These are phyloP conservation scores for Sphaeridia pumilis DNA, from an alignment of 2,888 invertebrate genomes.

Conservation along the genomic window DNA sequence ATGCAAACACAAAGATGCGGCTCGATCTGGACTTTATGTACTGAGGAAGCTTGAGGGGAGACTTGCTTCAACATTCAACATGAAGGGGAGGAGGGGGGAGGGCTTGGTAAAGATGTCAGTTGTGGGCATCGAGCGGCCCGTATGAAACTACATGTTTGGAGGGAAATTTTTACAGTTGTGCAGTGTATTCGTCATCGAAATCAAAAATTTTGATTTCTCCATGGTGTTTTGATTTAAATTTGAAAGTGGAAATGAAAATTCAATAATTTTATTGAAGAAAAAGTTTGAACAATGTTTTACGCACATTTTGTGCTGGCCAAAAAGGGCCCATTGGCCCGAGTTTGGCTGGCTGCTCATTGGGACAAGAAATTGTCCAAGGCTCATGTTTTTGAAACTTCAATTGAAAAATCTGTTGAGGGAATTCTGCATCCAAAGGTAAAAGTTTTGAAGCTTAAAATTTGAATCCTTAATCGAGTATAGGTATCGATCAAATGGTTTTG, in stretches of 20 bases:
- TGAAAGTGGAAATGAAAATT: conserved; percentile 6
- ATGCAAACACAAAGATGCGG: no score
- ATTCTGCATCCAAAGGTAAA: conserved; percentile 94
- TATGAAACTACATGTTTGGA: conserved; percentile 11
- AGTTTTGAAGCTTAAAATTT: no score
- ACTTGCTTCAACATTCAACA: no score
- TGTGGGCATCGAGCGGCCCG: no score
- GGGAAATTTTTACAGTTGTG: conserved; percentile 20
- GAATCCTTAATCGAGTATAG: no score
- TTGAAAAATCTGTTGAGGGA: conserved; percentile 97
- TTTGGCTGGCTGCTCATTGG: conserved; percentile 99
- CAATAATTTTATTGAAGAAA: no score
- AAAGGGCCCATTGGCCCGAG: conserved; percentile 96
- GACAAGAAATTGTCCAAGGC: conserved; percentile 99
- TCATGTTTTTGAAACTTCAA: conserved; percentile 99
- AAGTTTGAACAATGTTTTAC: conserved; percentile 73
- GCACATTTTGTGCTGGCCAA: conserved; percentile 99
- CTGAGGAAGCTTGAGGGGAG: no score
- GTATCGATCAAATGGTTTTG: no score
- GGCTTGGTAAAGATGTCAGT: no score
- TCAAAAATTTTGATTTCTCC: background rate
- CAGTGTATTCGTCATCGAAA: background rate
- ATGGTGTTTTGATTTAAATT: conserved; percentile 1
- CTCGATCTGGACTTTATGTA: no score
- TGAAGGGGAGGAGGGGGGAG: no score